Conservation (phyloP, 2,797 vertebrate species). For the Gymnopithys bicolor region DNA sequence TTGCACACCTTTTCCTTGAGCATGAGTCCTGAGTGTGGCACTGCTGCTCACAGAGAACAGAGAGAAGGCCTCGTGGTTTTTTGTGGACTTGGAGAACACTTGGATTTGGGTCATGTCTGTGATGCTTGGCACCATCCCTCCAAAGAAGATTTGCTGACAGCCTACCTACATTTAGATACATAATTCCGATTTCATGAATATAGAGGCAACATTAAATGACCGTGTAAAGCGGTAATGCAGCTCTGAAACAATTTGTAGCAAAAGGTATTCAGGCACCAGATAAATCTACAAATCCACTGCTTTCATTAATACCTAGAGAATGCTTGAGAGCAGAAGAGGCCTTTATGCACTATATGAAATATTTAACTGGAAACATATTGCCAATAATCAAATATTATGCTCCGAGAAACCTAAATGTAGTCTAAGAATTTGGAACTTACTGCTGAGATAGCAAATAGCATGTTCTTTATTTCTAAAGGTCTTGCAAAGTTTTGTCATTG, state of each 20-base stretch:
- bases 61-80: background rate
- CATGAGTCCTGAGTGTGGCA: rapidly evolving
- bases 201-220: background rate
- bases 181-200: conserved; percentile 1
- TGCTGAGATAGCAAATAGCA: conserved; percentile 59
- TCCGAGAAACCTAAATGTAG: conserved; percentile 26
- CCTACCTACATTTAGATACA: conserved; percentile 11
- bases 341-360: conserved; percentile 60
- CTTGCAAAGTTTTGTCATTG: conserved; percentile 2
- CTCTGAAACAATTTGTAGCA: conserved; percentile 38
- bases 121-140: background rate
- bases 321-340: background rate
- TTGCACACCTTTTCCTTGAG: background rate
- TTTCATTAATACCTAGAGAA: conserved; percentile 56
- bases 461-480: conserved; percentile 28
- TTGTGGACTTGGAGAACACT: background rate
- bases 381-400: conserved; percentile 60
- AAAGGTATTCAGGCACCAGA: conserved; percentile 39
- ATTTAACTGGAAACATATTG: conserved; percentile 66
- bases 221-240: background rate
- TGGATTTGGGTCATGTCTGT: background rate
- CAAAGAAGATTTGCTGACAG: conserved; percentile 39
- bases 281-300: conserved; percentile 24
- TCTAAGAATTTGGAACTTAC: conserved; percentile 26
- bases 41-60: background rate